Conservation (phyloP, 2,888 invertebrate genomes). For the Spisula solida region DNA sequence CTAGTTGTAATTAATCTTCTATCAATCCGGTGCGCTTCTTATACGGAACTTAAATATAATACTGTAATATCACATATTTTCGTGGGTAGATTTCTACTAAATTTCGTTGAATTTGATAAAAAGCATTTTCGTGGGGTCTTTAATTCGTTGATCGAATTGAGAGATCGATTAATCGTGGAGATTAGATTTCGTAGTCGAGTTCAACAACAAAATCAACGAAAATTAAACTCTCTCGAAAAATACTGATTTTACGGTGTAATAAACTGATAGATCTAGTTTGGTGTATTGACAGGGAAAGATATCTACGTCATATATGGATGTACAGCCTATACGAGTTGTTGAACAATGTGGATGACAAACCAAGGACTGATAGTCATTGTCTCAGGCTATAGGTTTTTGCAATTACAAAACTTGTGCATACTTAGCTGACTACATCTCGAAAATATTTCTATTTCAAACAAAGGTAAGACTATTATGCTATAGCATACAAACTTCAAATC, state of each 20-base stretch:
- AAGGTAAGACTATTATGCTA: background rate
- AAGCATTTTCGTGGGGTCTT: too few relatives aligned
- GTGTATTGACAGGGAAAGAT: background rate
- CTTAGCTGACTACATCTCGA: background rate
- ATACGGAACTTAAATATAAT: background rate
- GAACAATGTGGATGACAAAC: background rate
- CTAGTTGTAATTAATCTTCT: background rate
- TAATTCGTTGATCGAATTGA: too few relatives aligned
- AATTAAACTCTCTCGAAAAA: too few relatives aligned
- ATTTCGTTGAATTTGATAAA: too few relatives aligned
- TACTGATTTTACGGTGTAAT: too few relatives aligned
- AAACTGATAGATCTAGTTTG: background rate
- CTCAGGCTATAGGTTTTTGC: background rate
- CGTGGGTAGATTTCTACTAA: too few relatives aligned
- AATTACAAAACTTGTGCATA: background rate
- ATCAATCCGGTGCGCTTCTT: background rate
- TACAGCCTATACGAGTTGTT: background rate
- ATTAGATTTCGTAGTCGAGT: too few relatives aligned
- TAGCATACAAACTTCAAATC: background rate
- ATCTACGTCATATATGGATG: background rate
- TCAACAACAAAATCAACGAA: too few relatives aligned
- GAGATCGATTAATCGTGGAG: too few relatives aligned
- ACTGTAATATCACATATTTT: too few relatives aligned
- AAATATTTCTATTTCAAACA: background rate
- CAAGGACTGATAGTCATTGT: conserved; percentile 4